These are phyloP conservation scores for Todiramphus chloris DNA, from an alignment of 2,113 vertebrate species.

Conservation along the genomic window DNA sequence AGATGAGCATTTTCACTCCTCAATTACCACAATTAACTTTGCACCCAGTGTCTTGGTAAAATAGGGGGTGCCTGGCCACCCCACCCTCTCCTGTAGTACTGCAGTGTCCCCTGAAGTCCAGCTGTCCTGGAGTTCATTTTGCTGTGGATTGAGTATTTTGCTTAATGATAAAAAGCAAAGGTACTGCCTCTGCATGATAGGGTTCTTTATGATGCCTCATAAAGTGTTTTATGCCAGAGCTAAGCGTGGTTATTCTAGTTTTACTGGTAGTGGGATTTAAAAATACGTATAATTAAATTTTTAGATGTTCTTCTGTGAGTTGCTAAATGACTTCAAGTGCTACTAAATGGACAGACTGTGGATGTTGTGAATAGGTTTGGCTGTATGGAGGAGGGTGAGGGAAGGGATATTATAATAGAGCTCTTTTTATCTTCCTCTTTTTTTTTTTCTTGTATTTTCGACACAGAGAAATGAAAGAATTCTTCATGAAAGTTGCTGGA, in stretches of 20 bases:
- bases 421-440: neutral
- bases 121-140: neutral
- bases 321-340: neutral
- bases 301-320: neutral
- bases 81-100: neutral
- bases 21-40: neutral
- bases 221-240: neutral
- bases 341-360: neutral
- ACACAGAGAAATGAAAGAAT: neutral
- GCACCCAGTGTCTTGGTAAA: neutral
- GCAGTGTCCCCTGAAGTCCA: neutral
- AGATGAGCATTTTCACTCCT: neutral
- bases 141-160: neutral
- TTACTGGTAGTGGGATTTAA: neutral
- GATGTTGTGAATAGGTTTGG: neutral
- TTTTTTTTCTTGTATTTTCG: neutral
- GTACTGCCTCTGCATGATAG: neutral
- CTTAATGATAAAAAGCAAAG: neutral
- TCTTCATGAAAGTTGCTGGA: neutral
- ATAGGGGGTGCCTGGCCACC: neutral
- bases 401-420: neutral
- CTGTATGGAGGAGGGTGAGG: neutral
- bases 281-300: neutral
- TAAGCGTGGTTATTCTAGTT: neutral
- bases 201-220: neutral